These are phyloP conservation scores for Anoura caudifer DNA, from an alignment of 2,113 vertebrate genomes.

Conservation along the genomic window DNA sequence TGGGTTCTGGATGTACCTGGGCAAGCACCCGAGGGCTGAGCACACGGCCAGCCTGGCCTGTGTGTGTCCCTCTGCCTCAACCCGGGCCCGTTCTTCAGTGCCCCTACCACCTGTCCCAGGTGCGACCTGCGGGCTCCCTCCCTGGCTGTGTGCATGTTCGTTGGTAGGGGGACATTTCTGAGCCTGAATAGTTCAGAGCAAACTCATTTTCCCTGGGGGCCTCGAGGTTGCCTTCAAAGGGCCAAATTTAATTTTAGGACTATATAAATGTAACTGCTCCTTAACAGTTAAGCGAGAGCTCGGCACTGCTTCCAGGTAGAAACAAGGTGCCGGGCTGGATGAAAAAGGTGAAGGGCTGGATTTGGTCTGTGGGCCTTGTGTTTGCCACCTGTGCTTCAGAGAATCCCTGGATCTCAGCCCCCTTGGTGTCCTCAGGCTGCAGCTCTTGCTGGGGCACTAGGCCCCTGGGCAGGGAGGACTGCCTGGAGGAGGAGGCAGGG, in stretches of 20 bases:
- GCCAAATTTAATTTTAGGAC: too few species aligned
- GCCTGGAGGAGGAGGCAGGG: not conserved
- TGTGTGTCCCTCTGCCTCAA: not conserved
- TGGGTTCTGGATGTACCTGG: slow-evolving; percentile 88
- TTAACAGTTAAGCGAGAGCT: too few species aligned
- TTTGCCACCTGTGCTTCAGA: not conserved
- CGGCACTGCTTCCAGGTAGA: too few species aligned
- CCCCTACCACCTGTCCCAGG: not conserved
- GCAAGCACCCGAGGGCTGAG: rapidly evolving
- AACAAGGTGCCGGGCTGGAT: too few species aligned
- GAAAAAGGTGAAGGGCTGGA: too few species aligned
- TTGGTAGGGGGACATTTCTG: not conserved
- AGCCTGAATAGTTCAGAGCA: not conserved
- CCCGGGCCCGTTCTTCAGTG: not conserved
- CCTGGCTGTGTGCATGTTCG: not conserved
- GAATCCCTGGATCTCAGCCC: not conserved
- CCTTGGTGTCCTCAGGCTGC: not conserved
- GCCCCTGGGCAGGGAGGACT: not conserved
- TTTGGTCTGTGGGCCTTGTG: too few species aligned
- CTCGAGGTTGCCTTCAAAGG: too few species aligned
- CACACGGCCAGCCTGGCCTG: not conserved
- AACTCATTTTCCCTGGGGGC: too few species aligned
- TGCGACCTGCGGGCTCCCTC: not conserved
- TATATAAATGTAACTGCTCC: too few species aligned
- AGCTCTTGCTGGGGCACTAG: not conserved